phyloP scores from a whole-genome alignment of 2,888 invertebrate species.

The Chrysina gloriosa region DNA sequence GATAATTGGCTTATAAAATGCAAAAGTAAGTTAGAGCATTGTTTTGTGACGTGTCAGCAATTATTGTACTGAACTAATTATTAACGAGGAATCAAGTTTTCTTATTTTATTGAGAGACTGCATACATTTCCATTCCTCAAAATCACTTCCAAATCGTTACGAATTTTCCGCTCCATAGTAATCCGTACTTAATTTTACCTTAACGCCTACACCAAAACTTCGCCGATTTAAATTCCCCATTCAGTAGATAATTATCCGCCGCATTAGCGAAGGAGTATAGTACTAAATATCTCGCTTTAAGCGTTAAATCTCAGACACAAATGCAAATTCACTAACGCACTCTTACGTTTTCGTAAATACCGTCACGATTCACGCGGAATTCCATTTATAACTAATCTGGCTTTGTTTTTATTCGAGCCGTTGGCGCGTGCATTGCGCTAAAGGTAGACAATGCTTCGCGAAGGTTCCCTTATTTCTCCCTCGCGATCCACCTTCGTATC shows the following conservation, averaged over 20 bases:
- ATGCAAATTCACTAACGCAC: slow-evolving; percentile 7
- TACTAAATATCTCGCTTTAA: background rate
- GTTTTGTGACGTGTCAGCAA: too few species aligned
- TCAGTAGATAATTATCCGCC: background rate
- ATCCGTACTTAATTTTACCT: too few species aligned
- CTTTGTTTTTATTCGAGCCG: slow-evolving; percentile 20
- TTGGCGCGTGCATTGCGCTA: background rate
- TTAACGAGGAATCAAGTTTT: too few species aligned
- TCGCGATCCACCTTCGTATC: background rate
- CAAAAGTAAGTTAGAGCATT: too few species aligned
- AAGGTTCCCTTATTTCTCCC: background rate
- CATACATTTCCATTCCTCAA: too few species aligned
- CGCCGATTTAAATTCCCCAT: background rate
- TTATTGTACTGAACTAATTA: too few species aligned
- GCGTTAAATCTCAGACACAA: background rate
- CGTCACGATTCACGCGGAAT: slow-evolving; percentile 10
- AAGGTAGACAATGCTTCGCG: slow-evolving; percentile 9
- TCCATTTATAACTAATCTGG: slow-evolving; percentile 20
- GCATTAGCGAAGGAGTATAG: background rate
- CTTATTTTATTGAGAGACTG: too few species aligned
- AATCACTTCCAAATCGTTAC: too few species aligned
- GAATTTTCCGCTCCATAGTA: too few species aligned
- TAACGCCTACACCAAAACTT: too few species aligned
- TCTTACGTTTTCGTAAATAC: slow-evolving; percentile 6
- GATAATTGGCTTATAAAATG: too few species aligned